phyloP scores from a whole-genome alignment of 2,797 vertebrate species.

The Malurus leucopterus region DNA sequence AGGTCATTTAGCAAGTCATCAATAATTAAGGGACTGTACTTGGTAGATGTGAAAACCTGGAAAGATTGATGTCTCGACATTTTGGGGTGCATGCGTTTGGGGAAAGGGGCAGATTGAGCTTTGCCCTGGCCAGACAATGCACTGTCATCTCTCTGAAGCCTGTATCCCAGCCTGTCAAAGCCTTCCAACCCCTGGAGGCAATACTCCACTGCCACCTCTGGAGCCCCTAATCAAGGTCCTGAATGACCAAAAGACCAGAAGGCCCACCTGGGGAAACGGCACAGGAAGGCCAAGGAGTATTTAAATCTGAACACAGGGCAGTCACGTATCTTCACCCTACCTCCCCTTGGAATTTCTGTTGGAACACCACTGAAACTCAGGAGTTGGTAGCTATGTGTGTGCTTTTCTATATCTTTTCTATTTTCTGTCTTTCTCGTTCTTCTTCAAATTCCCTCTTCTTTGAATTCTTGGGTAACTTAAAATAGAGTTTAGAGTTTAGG shows the following conservation, averaged over 20 bases:
- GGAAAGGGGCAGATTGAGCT: background rate
- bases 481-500: background rate
- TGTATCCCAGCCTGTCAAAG: background rate
- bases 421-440: background rate
- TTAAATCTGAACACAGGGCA: fast-evolving
- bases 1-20: background rate
- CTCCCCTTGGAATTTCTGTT: background rate
- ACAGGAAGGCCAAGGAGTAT: background rate
- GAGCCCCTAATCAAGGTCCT: background rate
- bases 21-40: background rate
- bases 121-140: background rate
- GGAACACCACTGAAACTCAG: background rate
- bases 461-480: background rate
- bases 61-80: background rate
- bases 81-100: background rate
- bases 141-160: background rate
- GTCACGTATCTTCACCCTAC: background rate
- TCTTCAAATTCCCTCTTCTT: background rate
- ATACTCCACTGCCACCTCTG: background rate
- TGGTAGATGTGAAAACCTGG: background rate
- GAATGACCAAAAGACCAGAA: background rate
- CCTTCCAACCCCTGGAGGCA: background rate
- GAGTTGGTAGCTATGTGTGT: background rate
- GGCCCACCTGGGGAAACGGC: background rate
- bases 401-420: background rate